Evolutionary conservation across 2,113 vertebrate species (phyloP).

Genomic region (Hyla sarda): DNA sequence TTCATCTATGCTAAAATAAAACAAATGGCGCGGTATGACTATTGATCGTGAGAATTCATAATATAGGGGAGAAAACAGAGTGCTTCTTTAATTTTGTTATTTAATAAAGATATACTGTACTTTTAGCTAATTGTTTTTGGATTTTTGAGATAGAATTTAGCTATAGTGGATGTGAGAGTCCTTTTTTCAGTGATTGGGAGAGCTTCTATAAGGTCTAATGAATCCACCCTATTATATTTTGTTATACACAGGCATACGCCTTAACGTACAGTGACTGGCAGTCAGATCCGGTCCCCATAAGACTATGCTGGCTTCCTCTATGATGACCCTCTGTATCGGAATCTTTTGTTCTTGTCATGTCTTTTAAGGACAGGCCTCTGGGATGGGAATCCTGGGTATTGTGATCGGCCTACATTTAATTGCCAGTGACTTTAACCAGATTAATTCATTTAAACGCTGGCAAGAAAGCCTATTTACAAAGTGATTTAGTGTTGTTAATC

Average conservation of each 20-base stretch:
- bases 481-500: conserved; percentile 64
- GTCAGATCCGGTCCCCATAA: neutral
- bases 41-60: too few relatives aligned
- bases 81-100: too few relatives aligned
- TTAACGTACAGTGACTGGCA: neutral
- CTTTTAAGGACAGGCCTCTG: conserved; percentile 34
- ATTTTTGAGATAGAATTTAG: too few relatives aligned
- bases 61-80: too few relatives aligned
- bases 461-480: conserved; percentile 65
- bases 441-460: conserved; percentile 68
- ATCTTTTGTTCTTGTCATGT: neutral
- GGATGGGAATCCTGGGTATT: conserved; percentile 57
- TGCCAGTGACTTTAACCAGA: conserved; percentile 65
- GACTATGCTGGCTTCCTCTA: neutral
- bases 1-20: too few relatives aligned
- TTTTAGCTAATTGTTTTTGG: too few relatives aligned
- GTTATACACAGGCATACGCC: neutral
- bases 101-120: too few relatives aligned
- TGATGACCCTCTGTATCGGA: neutral
- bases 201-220: too few relatives aligned
- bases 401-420: conserved; percentile 64
- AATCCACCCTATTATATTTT: too few relatives aligned
- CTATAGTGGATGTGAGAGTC: too few relatives aligned
- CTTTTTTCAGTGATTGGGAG: too few relatives aligned
- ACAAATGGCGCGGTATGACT: too few relatives aligned